These are phyloP conservation scores for Lethrus apterus DNA, from an alignment of 1,140 invertebrate genomes.

Conservation along the genomic window DNA sequence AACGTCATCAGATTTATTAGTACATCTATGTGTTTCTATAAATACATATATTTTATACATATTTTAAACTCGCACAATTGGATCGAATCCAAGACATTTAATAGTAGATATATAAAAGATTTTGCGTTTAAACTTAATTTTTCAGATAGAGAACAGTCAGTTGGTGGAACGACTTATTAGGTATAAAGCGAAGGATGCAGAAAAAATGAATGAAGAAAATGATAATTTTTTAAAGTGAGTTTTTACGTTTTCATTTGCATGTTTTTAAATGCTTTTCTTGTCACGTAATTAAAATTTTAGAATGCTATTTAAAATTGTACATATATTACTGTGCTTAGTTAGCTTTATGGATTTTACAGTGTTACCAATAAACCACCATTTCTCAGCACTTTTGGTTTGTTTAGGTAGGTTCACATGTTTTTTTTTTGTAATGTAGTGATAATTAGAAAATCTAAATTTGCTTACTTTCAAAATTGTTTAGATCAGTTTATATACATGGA, in stretches of 20 bases:
- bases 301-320: not conserved
- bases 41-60: too few relatives aligned
- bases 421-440: not conserved
- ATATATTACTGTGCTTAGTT: not conserved
- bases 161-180: conserved; percentile 81
- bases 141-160: conserved; percentile 83
- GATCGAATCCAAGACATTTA: conserved; percentile 4
- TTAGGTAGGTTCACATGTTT: conserved; percentile 56
- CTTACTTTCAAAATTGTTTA: too few relatives aligned
- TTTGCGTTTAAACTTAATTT: conserved; percentile 5
- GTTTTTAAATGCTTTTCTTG: too few relatives aligned
- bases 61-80: too few relatives aligned
- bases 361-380: conserved; percentile 28
- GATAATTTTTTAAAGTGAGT: conserved; percentile 82
- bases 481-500: too few relatives aligned
- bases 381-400: conserved; percentile 54
- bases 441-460: too few relatives aligned
- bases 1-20: too few relatives aligned
- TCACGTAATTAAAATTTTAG: too few relatives aligned
- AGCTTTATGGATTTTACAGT: conserved; percentile 9
- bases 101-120: too few relatives aligned
- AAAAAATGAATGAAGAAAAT: conserved; percentile 91
- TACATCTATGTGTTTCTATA: too few relatives aligned
- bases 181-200: conserved; percentile 88
- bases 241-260: conserved; percentile 14